phyloP scores from a whole-genome alignment of 2,888 invertebrate species.

The Hoplodrina ambigua region DNA sequence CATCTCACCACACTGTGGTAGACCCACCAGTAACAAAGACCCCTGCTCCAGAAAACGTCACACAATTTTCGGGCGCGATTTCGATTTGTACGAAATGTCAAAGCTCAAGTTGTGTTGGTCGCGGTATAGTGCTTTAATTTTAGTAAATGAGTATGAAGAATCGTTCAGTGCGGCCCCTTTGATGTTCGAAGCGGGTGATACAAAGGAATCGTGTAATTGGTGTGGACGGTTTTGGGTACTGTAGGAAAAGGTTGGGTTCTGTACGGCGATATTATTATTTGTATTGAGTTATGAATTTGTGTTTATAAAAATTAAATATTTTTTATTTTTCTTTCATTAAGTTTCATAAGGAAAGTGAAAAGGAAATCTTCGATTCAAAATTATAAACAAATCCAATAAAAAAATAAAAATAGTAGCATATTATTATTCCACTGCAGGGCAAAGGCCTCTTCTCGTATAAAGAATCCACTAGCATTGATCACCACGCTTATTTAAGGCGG shows the following conservation, averaged over 20 bases:
- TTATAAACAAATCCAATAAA: no score
- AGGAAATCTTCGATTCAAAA: no score
- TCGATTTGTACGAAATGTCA: conserved; percentile 25
- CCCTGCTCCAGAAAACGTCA: conserved; percentile 54
- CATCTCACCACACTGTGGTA: conserved; percentile 66
- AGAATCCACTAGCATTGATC: no score
- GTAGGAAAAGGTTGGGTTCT: conserved; percentile 61
- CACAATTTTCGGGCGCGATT: background rate
- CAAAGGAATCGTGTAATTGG: conserved; percentile 81
- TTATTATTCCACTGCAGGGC: no score
- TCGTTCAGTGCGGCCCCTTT: conserved; percentile 87
- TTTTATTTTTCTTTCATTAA: no score
- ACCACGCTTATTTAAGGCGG: no score
- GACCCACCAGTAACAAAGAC: conserved; percentile 72
- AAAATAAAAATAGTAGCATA: no score
- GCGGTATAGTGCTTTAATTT: conserved; percentile 74
- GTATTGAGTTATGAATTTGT: background rate
- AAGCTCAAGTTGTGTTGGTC: conserved; percentile 71
- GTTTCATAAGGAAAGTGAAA: no score
- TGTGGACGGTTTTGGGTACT: conserved; percentile 71
- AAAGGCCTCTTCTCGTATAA: no score
- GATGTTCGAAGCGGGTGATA: conserved; percentile 79
- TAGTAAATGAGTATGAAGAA: conserved; percentile 86
- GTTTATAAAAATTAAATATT: no score
- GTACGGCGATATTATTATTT: conserved; percentile 13